These are phyloP conservation scores for Amitus sp. DNA, from an alignment of 2,888 invertebrate genomes.

Conservation along the genomic window DNA sequence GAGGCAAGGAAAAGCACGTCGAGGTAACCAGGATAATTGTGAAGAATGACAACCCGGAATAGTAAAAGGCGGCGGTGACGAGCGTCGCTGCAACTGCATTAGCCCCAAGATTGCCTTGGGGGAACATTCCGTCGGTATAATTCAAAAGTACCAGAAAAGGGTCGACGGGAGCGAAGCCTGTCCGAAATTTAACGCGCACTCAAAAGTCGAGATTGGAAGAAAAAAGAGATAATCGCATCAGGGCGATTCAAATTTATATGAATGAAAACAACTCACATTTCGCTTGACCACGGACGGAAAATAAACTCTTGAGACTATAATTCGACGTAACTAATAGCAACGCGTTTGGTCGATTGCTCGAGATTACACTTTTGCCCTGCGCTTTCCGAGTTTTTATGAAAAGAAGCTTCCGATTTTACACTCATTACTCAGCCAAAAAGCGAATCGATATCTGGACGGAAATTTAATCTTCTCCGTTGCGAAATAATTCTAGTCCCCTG, in stretches of 20 bases:
- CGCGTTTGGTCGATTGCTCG: constrained; percentile 52
- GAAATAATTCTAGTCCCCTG: background rate
- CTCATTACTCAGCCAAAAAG: too few relatives aligned
- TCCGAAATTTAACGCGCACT: constrained; percentile 28
- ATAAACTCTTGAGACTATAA: constrained; percentile 45
- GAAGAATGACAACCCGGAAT: constrained; percentile 41
- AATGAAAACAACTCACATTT: too few relatives aligned
- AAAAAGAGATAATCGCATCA: too few relatives aligned
- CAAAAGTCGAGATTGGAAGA: too few relatives aligned
- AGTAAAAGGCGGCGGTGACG: constrained; percentile 18
- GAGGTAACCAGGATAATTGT: constrained; percentile 36
- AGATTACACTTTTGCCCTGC: too few relatives aligned
- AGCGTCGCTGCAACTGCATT: constrained; percentile 40
- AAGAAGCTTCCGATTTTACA: background rate
- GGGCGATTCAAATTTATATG: too few relatives aligned
- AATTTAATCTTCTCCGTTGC: background rate
- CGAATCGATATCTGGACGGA: too few relatives aligned
- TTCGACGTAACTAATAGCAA: constrained; percentile 51
- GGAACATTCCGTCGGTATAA: too few relatives aligned
- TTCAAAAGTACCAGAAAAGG: constrained; percentile 36
- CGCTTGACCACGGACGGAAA: too few relatives aligned
- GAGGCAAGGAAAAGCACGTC: too few relatives aligned
- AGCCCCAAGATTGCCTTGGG: constrained; percentile 24
- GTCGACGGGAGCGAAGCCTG: constrained; percentile 10
- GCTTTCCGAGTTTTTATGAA: too few relatives aligned